Evolutionary conservation across 2,113 vertebrate species (phyloP).

Genomic region (Leucopternis melanops): DNA sequence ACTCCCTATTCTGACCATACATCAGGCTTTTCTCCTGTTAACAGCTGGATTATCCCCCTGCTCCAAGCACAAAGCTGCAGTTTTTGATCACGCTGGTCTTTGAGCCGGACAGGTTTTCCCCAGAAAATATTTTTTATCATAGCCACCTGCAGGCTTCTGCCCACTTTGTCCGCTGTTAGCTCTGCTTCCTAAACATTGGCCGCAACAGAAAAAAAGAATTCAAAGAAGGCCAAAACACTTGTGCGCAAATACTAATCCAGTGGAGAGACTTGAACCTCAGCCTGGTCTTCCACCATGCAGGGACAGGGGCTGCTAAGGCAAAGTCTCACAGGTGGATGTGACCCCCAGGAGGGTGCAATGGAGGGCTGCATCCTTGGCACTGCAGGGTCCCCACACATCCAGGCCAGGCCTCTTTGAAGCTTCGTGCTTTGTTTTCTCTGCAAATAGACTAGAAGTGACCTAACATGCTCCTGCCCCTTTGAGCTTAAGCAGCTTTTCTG

Average conservation of each 20-base stretch:
- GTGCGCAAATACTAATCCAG: background rate
- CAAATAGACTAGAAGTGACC: slow-evolving; percentile 29
- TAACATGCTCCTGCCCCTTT: background rate
- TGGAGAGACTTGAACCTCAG: background rate
- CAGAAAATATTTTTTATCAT: background rate
- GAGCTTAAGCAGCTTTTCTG: slow-evolving; percentile 7
- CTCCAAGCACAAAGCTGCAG: background rate
- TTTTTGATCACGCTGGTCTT: background rate
- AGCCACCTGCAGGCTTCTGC: background rate
- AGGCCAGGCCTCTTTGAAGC: background rate
- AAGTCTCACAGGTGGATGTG: background rate
- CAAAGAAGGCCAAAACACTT: background rate
- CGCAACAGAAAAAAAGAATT: background rate
- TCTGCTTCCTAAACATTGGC: background rate
- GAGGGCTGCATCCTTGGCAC: background rate
- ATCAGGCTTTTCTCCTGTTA: background rate
- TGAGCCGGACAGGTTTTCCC: background rate
- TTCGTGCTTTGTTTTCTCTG: slow-evolving; percentile 24
- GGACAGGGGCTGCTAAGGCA: background rate
- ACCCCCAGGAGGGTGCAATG: background rate
- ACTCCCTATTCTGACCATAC: background rate
- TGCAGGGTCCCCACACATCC: background rate
- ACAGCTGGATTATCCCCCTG: background rate
- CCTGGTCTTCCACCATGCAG: background rate
- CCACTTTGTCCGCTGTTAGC: background rate